Percentiles rank a stretch among this genome's conserved stretches.
phyloP scores from a whole-genome alignment of 2,113 vertebrate species.

The Pituophis catenifer region DNA sequence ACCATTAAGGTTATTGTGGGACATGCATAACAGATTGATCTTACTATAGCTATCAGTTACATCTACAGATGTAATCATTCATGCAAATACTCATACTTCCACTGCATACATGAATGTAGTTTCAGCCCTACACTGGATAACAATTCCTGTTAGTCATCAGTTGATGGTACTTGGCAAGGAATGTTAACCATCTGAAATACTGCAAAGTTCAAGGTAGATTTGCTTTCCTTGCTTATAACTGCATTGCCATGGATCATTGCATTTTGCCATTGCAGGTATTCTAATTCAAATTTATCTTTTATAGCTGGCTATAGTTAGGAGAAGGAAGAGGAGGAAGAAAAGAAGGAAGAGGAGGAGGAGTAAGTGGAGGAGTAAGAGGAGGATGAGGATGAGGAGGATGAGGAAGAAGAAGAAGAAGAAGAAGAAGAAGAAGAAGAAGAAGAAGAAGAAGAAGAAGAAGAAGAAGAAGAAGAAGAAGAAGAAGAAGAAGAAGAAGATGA shows the following conservation, averaged over 20 bases:
- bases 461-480: too few species aligned
- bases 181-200: neutral
- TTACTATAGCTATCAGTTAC: neutral
- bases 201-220: neutral
- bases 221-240: neutral
- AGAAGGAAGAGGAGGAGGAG: too few species aligned
- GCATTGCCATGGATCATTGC: neutral
- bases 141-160: neutral
- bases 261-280: neutral
- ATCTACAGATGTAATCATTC: neutral
- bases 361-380: too few species aligned
- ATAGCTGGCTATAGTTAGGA: neutral
- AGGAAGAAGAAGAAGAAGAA: fast-evolving
- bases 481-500: too few species aligned
- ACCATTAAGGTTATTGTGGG: neutral
- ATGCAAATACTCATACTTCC: neutral
- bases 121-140: neutral
- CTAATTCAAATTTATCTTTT: neutral
- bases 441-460: too few species aligned
- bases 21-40: neutral
- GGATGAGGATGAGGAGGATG: too few species aligned
- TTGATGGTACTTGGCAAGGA: neutral
- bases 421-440: too few species aligned
- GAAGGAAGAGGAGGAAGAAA: neutral
- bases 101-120: neutral